Evolutionary conservation across 2,797 vertebrate species (phyloP).

Genomic region (Gobio occitaniae): DNA sequence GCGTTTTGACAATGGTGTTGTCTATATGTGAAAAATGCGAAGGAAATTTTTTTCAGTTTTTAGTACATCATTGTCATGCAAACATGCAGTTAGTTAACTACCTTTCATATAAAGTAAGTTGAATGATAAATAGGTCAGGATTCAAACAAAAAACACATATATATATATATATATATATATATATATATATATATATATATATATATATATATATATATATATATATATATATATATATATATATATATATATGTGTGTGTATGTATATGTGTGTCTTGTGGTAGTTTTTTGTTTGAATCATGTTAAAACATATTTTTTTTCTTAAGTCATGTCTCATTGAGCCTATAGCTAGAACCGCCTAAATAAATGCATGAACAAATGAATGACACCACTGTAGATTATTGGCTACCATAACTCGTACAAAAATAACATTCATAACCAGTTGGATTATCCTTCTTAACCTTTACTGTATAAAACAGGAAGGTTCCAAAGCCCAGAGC

Average conservation of each 20-base stretch:
- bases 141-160: not conserved
- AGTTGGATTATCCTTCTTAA: not conserved
- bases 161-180: no score
- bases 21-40: no score
- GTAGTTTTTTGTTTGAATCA: no score
- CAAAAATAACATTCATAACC: not conserved
- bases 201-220: no score
- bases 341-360: not conserved
- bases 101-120: not conserved
- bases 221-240: no score
- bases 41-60: no score
- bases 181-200: no score
- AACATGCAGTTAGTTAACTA: no score
- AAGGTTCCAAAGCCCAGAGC: constrained; percentile 62
- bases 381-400: not conserved
- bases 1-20: no score
- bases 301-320: not conserved
- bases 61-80: no score
- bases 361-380: not conserved
- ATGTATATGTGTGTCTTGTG: no score
- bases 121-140: not conserved
- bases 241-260: no score
- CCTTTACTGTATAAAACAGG: constrained; percentile 63
- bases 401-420: not conserved
- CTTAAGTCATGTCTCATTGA: not conserved